These are phyloP conservation scores for Sesamia nonagrioides DNA, from an alignment of 1,140 invertebrate genomes.

Conservation along the genomic window DNA sequence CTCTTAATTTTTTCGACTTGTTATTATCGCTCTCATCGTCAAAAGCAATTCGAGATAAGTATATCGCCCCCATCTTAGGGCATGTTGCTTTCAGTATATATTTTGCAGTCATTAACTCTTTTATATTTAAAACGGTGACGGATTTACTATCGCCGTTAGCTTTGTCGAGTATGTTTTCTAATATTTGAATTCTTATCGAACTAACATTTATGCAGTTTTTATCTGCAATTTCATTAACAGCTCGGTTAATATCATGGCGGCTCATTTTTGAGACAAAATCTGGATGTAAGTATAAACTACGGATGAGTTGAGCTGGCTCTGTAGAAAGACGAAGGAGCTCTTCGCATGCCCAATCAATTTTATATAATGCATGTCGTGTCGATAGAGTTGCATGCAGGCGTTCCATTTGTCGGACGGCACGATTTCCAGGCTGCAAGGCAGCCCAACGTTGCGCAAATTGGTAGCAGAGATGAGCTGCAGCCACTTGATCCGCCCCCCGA, in stretches of 20 bases:
- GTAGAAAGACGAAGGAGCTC: constrained; percentile 86
- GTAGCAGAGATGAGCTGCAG: constrained; percentile 88
- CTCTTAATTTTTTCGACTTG: constrained; percentile 84
- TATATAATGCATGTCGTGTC: constrained; percentile 87
- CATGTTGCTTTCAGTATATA: constrained; percentile 86
- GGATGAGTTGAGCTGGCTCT: constrained; percentile 87
- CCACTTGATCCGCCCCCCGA: constrained; percentile 88
- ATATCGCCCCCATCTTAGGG: constrained; percentile 85
- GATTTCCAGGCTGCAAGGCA: constrained; percentile 83
- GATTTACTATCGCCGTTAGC: constrained; percentile 64
- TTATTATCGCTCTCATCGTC: constrained; percentile 82
- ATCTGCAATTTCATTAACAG: constrained; percentile 88
- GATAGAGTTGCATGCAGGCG: constrained; percentile 87
- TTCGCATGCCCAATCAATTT: constrained; percentile 88
- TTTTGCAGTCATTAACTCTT: constrained; percentile 81
- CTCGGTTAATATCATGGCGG: constrained; percentile 86
- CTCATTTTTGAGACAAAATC: constrained; percentile 84
- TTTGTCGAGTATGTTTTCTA: constrained; percentile 83
- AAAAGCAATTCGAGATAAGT: constrained; percentile 84
- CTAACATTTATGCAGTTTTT: constrained; percentile 84
- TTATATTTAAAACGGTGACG: constrained; percentile 68
- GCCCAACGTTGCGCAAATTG: constrained; percentile 88
- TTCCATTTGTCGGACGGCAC: constrained; percentile 85
- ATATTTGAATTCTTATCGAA: constrained; percentile 82
- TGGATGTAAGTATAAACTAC: constrained; percentile 87